Evolutionary conservation across 2,113 vertebrate species (phyloP).

Genomic region (Bombycilla garrulus): DNA sequence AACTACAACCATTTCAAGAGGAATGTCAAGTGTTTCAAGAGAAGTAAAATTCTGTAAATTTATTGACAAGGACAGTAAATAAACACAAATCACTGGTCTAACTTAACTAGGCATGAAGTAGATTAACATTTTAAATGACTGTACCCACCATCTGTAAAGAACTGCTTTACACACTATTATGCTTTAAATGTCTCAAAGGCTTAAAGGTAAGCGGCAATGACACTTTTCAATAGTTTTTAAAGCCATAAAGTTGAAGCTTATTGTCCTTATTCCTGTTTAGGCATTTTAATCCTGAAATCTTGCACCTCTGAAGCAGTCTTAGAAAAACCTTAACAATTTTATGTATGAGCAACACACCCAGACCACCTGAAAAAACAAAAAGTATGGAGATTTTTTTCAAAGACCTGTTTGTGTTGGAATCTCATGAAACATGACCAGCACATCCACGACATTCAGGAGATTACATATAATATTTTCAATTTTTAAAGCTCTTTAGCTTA

Average conservation of each 20-base stretch:
- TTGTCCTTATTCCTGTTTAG: conserved; percentile 42
- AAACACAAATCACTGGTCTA: background rate
- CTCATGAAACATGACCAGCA: conserved; percentile 45
- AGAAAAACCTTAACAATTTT: conserved; percentile 60
- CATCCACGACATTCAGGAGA: conserved; percentile 33
- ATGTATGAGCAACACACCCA: conserved; percentile 61
- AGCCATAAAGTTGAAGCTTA: background rate
- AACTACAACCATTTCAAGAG: background rate
- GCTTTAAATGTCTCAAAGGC: background rate
- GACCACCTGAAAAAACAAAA: conserved; percentile 76
- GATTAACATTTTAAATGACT: background rate
- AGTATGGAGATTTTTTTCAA: background rate
- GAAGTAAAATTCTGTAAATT: background rate
- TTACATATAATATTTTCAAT: conserved; percentile 14
- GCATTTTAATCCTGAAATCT: conserved; percentile 65
- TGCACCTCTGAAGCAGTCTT: conserved; percentile 58
- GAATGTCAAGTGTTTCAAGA: background rate
- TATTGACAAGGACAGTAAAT: background rate
- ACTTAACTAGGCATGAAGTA: background rate
- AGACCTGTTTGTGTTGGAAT: conserved; percentile 65
- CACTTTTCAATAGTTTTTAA: conserved; percentile 31
- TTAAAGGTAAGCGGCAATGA: background rate
- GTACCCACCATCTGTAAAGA: background rate
- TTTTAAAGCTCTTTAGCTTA: conserved; percentile 54
- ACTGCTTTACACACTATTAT: background rate